Evolutionary conservation across 2,113 vertebrate genomes (phyloP).

Genomic region (Petroica traversi): DNA sequence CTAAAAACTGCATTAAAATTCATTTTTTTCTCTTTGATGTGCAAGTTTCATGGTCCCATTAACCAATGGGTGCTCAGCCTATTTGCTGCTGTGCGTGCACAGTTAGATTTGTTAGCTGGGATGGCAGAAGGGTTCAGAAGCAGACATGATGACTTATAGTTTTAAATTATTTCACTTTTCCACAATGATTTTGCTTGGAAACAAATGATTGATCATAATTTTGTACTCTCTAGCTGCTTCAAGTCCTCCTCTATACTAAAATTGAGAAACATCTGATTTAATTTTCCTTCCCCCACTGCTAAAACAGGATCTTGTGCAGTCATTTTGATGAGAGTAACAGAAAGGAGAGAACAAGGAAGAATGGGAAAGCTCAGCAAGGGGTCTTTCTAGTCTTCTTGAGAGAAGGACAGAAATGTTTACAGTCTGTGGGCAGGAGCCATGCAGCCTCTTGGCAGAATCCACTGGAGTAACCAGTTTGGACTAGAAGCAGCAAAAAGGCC

Average conservation of each 20-base stretch:
- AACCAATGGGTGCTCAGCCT: constrained; percentile 28
- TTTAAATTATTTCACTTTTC: neutral
- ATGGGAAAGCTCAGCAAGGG: neutral
- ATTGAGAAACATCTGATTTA: neutral
- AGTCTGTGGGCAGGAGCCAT: neutral
- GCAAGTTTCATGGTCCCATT: neutral
- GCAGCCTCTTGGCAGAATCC: neutral
- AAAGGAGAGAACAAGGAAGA: constrained; percentile 8
- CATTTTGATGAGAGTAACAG: neutral
- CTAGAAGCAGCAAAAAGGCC: neutral
- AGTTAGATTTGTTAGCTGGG: neutral
- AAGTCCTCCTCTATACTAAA: neutral
- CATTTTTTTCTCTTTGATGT: constrained; percentile 30
- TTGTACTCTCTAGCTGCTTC: neutral
- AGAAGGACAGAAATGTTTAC: neutral
- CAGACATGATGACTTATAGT: neutral
- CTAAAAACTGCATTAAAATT: constrained; percentile 74
- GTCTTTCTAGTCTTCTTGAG: neutral
- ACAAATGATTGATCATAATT: neutral
- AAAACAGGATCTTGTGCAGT: neutral
- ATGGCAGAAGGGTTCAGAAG: neutral
- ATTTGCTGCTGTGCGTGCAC: neutral
- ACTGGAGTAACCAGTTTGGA: neutral
- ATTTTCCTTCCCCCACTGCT: neutral
- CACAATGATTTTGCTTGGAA: neutral